Base-by-base conservation (phyloP, 2,888 invertebrate species). In the Sarcophaga variegata region DNA sequence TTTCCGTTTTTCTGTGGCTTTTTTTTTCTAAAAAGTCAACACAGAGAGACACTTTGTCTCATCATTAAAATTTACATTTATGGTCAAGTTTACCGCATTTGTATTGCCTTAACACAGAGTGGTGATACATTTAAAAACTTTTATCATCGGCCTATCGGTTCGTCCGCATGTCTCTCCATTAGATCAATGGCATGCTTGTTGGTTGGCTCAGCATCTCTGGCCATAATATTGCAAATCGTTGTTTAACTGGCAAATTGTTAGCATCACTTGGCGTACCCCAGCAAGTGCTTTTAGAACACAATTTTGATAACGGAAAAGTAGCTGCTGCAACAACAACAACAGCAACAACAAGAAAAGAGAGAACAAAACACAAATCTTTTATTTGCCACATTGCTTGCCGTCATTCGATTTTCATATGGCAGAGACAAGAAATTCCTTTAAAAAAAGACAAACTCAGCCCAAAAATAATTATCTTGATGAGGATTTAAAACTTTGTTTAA, bases 51-150 rank as follows among this genome's bases (percentile, higher is more conserved):
- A 37, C 37, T 37, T 37, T 37, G 37, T 37, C 78, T 83, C 86
- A 81, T 86, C 83, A 86, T 86, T 86, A 86, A 86, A 86, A 86
- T 83, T 81, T 64, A 83, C 86, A 81, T 86, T 81, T 86, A 86
- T 86, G 86, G 86, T 86, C 81, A 83, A 83, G 81, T 81, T 81
- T 78, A 74, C 78, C 27, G 60, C 79, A 70, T 78, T 27, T 37
- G 37, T 37, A 37, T 37, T 37, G 37, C 37, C 37, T 37, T 37
- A 37, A 37, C 37, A 37, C 37, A 37, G 37, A 37, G 6, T 37
- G 27, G 27, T 27, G 37, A 37, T 37, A 37, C 37, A 37, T 37
- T 37, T 37, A 0, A 37, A 37, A 37, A 37, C 37, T 37, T 45
- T 59, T 10, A 12, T 45, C 20, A 45, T 64, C 47, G 17, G n/a